phyloP scores from a whole-genome alignment of 2,797 vertebrate species.

The Alauda arvensis region DNA sequence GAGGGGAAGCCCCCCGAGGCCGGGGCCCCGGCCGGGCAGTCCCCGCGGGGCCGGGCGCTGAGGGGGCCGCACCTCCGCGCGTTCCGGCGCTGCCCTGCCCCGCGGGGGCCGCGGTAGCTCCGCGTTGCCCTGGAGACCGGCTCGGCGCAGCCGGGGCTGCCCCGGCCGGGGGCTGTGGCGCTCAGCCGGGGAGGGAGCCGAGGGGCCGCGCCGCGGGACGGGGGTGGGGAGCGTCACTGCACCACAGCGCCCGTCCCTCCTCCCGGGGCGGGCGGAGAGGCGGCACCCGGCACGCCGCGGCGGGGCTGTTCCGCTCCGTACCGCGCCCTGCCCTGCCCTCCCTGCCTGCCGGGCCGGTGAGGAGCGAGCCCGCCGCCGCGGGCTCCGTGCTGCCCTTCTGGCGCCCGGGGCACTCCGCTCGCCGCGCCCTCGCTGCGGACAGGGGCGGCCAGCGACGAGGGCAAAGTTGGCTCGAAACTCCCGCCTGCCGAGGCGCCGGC shows the following conservation, averaged over 20 bases:
- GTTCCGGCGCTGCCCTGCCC: neutral
- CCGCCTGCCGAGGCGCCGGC: neutral
- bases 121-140: neutral
- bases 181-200: too few relatives aligned
- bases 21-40: too few relatives aligned
- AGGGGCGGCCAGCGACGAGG: neutral
- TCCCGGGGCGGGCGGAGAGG: neutral
- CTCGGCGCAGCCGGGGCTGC: neutral
- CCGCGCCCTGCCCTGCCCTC: neutral
- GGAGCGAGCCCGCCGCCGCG: neutral
- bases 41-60: neutral
- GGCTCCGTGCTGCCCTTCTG: neutral
- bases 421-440: neutral
- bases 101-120: neutral
- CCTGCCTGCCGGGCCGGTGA: too few relatives aligned
- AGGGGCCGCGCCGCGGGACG: neutral
- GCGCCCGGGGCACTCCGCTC: too few relatives aligned
- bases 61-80: neutral
- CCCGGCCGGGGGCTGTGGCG: neutral
- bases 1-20: too few relatives aligned
- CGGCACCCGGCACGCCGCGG: neutral
- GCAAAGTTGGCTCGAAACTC: neutral
- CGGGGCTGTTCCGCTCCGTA: neutral
- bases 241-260: neutral
- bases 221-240: neutral